Percentiles rank a stretch among this genome's conserved stretches.
These are phyloP conservation scores for Merops nubicus DNA, from an alignment of 2,113 vertebrate genomes.

Conservation along the genomic window DNA sequence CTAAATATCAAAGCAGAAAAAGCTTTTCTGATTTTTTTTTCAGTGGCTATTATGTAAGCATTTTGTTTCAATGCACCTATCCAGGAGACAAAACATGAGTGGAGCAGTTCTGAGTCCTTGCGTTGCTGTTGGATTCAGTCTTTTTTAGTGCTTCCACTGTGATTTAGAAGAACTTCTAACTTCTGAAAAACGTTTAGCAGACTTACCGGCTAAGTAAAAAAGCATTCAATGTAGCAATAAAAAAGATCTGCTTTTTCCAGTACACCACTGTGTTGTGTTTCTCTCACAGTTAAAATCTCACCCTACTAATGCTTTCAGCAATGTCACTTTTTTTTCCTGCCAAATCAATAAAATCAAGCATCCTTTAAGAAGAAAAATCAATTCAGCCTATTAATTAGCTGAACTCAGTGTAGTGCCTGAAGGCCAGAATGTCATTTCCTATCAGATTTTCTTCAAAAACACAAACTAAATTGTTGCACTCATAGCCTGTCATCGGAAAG, in stretches of 20 bases:
- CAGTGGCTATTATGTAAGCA: background rate
- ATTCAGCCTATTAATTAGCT: slow-evolving; percentile 40
- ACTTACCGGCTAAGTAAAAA: background rate
- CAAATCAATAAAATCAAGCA: background rate
- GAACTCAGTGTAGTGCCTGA: background rate
- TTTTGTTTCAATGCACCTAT: background rate
- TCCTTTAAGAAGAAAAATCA: slow-evolving; percentile 43
- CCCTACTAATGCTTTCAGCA: background rate
- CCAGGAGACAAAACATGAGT: background rate
- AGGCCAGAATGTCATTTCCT: slow-evolving; percentile 1
- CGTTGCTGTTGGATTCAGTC: accelerated
- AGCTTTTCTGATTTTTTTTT: background rate
- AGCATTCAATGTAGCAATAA: background rate
- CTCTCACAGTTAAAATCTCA: background rate
- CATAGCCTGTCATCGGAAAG: background rate
- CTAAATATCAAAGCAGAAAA: slow-evolving; percentile 6
- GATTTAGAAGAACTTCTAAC: background rate
- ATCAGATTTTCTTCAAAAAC: background rate
- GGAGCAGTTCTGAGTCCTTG: background rate
- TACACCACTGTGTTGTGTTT: background rate
- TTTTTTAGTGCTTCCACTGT: background rate
- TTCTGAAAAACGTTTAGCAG: background rate
- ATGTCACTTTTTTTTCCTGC: background rate
- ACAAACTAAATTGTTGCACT: background rate
- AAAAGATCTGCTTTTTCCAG: background rate